A percentile compares a stretch with the other conserved stretches of the same genome.
Evolutionary conservation across 2,888 invertebrate species (phyloP).

Genomic region (Gasteruption jaculator): DNA sequence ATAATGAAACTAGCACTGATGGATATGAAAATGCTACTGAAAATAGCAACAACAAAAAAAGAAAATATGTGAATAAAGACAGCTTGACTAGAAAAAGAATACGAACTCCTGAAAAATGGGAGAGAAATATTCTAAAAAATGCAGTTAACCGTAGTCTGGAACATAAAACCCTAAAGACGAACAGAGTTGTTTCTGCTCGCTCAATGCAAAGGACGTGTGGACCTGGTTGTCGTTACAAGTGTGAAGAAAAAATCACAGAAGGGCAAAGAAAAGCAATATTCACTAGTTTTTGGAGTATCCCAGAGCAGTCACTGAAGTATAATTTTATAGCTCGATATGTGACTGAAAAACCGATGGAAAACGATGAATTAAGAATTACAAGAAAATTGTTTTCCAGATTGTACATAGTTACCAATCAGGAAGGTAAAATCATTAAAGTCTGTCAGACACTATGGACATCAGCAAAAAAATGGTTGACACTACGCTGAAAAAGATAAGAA

Average conservation of each 20-base stretch:
- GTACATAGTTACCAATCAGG: conserved; percentile 1
- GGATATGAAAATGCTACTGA: too few species aligned
- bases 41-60: too few species aligned
- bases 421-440: not conserved
- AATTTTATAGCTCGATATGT: conserved; percentile 4
- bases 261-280: conserved; percentile 7
- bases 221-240: conserved; percentile 4
- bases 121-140: conserved; percentile 7
- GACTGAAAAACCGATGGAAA: conserved; percentile 2
- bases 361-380: not conserved
- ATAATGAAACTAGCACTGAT: too few species aligned
- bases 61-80: too few species aligned
- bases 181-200: not conserved
- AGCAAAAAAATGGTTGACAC: conserved; percentile 5
- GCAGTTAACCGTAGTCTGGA: conserved; percentile 2
- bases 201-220: conserved; percentile 7
- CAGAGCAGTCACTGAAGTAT: conserved; percentile 7
- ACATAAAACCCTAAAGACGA: conserved; percentile 2
- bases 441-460: conserved; percentile 9
- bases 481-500: conserved; percentile 6
- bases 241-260: conserved; percentile 7
- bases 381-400: conserved; percentile 1
- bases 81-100: conserved; percentile 11
- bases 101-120: conserved; percentile 6
- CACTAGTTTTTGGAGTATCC: conserved; percentile 4